These are phyloP conservation scores for Glaucomys volans DNA, from an alignment of 2,113 vertebrate genomes.

Conservation along the genomic window DNA sequence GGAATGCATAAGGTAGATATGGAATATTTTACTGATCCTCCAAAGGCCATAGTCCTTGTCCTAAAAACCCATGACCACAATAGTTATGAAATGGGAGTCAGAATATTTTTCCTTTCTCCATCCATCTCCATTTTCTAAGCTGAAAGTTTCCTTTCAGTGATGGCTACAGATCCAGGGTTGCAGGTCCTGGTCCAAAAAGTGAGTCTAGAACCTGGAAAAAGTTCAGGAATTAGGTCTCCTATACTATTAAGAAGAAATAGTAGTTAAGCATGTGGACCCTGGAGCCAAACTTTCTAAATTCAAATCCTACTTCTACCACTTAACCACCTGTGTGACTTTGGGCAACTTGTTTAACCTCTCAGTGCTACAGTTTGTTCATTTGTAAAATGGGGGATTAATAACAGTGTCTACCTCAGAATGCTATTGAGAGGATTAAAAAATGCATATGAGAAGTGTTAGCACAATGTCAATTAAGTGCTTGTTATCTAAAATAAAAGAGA, in stretches of 20 bases:
- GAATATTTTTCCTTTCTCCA: background rate
- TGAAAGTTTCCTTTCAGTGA: conserved; percentile 15
- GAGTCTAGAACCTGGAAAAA: conserved; percentile 18
- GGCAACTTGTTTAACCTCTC: background rate
- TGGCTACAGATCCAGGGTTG: background rate
- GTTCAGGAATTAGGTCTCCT: background rate
- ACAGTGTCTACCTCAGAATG: background rate
- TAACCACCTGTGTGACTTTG: background rate
- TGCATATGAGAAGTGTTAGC: background rate
- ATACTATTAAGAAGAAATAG: background rate
- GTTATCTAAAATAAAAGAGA: background rate
- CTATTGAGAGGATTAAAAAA: background rate
- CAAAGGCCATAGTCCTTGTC: background rate
- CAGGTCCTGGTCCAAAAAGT: background rate
- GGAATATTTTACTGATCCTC: background rate
- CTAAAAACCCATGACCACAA: background rate
- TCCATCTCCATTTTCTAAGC: background rate
- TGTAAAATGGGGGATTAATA: background rate
- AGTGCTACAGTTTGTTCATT: background rate
- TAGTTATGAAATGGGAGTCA: background rate
- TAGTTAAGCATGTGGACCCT: background rate
- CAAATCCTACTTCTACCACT: conserved; percentile 6
- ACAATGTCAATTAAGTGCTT: background rate
- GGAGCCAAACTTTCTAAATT: conserved; percentile 4
- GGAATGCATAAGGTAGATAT: background rate